Percentiles rank a stretch among this genome's conserved stretches.
These are phyloP conservation scores for Engraulis encrasicolus DNA, from an alignment of 2,113 vertebrate genomes.

Conservation along the genomic window DNA sequence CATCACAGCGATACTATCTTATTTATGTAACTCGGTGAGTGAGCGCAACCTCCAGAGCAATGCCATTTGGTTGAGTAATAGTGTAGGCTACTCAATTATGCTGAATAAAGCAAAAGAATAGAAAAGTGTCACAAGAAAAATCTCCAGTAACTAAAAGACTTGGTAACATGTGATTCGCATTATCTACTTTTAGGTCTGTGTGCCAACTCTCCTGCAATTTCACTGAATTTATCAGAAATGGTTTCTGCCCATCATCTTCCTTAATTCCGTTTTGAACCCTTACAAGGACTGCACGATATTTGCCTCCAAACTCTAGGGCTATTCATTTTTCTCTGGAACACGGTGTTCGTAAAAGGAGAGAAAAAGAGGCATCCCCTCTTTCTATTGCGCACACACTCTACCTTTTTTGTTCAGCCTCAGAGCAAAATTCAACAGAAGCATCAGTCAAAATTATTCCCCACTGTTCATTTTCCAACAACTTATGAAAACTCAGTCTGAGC, in stretches of 20 bases:
- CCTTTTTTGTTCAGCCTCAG: not conserved
- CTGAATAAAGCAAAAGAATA: not conserved
- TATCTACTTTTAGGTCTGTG: not conserved
- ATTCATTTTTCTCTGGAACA: not conserved
- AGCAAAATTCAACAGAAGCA: not conserved
- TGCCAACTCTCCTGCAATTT: not conserved
- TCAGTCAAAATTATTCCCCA: not conserved
- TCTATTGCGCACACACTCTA: not conserved
- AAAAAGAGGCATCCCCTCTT: not conserved
- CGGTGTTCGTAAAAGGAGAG: not conserved
- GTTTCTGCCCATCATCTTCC: not conserved
- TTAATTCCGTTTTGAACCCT: not conserved
- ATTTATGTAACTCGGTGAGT: not conserved
- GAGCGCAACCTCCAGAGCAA: not conserved
- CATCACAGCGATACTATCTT: not conserved
- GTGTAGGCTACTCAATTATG: no score
- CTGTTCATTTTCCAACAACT: not conserved
- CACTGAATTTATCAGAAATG: not conserved
- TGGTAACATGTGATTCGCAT: no score
- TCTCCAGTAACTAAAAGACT: not conserved
- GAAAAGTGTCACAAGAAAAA: not conserved
- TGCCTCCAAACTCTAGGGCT: not conserved
- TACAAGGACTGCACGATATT: not conserved
- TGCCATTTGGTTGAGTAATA: not conserved
- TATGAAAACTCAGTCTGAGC: slow-evolving; percentile 1